These are phyloP conservation scores for Liasis olivaceus DNA, from an alignment of 2,797 vertebrate species.

Conservation along the genomic window DNA sequence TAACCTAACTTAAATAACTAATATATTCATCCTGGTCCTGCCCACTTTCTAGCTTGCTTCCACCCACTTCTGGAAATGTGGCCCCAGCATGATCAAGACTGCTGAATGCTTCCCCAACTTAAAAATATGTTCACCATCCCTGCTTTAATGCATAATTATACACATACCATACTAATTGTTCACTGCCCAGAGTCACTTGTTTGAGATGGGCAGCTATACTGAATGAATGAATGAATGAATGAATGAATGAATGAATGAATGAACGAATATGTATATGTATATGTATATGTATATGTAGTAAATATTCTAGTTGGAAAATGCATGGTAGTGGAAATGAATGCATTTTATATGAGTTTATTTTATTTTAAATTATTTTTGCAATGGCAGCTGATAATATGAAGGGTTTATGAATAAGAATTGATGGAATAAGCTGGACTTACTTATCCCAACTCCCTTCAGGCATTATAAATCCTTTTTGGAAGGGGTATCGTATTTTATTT, in stretches of 20 bases:
- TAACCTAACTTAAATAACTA: neutral
- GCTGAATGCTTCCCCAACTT: neutral
- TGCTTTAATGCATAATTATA: neutral
- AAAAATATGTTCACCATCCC: neutral
- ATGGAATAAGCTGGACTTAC: conserved; percentile 35
- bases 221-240: too few relatives aligned
- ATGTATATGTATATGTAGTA: neutral
- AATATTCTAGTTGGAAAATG: conserved; percentile 1
- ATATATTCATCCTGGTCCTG: neutral
- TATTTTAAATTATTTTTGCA: conserved; percentile 11
- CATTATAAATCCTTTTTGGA: conserved; percentile 53
- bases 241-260: too few relatives aligned
- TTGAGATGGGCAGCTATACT: too few relatives aligned
- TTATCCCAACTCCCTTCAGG: conserved; percentile 54
- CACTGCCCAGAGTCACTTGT: too few relatives aligned
- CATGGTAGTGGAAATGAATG: neutral
- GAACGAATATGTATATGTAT: too few relatives aligned
- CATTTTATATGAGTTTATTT: conserved; percentile 26
- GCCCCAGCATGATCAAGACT: neutral
- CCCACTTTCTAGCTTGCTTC: neutral
- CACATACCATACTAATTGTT: neutral
- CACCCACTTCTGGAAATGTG: neutral
- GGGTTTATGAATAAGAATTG: conserved; percentile 60
- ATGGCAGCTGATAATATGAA: conserved; percentile 52
- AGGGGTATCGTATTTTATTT: conserved; percentile 58